A percentile compares a stretch with the other conserved stretches of the same genome.
These are phyloP conservation scores for Fulmarus glacialis DNA, from an alignment of 2,113 vertebrate species.

Conservation along the genomic window DNA sequence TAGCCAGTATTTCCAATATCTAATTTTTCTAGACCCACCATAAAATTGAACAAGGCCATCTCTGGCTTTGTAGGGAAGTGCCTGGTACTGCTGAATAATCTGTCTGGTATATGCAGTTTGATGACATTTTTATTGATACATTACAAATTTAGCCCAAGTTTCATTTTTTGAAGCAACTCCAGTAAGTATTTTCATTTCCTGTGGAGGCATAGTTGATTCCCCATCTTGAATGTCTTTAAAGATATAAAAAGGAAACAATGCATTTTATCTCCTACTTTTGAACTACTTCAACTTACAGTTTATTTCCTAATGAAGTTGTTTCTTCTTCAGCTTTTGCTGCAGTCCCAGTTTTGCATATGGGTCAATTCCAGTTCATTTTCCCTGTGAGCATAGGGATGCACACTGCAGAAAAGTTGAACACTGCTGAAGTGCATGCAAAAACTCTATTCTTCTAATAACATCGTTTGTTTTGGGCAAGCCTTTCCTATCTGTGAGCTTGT, in stretches of 20 bases:
- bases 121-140: constrained; percentile 56
- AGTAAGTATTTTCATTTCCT: constrained; percentile 6
- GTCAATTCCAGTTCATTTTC: constrained; percentile 29
- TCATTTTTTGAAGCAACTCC: constrained; percentile 40
- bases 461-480: neutral
- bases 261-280: constrained; percentile 12
- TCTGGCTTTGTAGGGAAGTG: constrained; percentile 15
- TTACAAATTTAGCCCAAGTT: constrained; percentile 40
- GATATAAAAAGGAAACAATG: constrained; percentile 35
- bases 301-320: constrained; percentile 27
- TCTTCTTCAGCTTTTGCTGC: neutral
- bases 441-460: neutral
- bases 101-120: neutral
- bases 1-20: neutral
- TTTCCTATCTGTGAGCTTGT: neutral
- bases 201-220: constrained; percentile 18
- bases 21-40: constrained; percentile 34
- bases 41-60: constrained; percentile 39
- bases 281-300: neutral
- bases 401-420: neutral
- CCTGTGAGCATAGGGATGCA: neutral
- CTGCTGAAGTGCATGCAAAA: neutral
- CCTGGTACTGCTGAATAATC: constrained; percentile 9
- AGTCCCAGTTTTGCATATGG: neutral
- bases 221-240: constrained; percentile 2